Evolutionary conservation across 2,113 vertebrate genomes (phyloP).

Genomic region (Canis aureus): DNA sequence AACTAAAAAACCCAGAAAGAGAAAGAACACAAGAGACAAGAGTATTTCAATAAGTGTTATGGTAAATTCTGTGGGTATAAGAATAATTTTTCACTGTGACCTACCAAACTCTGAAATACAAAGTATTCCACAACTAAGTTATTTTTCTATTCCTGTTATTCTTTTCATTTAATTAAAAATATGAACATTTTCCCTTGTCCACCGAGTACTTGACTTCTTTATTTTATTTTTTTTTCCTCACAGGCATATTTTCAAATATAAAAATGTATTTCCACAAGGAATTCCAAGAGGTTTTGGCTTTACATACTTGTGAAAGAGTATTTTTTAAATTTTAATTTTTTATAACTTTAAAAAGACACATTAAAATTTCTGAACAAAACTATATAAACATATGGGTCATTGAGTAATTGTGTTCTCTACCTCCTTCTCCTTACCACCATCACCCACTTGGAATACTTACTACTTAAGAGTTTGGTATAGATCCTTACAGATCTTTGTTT

Average conservation of each 20-base stretch:
- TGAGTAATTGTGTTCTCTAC: neutral
- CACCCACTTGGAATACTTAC: neutral
- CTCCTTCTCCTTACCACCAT: no score
- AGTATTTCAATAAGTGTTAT: neutral
- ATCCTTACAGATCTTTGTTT: neutral
- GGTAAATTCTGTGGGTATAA: neutral
- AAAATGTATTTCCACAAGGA: neutral
- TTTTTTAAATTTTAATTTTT: neutral
- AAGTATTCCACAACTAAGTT: neutral
- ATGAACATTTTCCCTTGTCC: neutral
- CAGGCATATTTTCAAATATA: neutral
- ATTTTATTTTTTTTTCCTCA: neutral
- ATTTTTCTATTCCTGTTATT: neutral
- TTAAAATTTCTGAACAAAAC: slow-evolving; percentile 21
- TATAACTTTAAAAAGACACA: neutral
- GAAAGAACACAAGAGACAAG: neutral
- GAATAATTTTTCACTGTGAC: neutral
- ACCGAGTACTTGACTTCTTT: neutral
- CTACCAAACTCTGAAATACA: neutral
- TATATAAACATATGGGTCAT: neutral
- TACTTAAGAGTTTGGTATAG: neutral
- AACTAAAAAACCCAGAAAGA: neutral
- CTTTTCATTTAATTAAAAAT: neutral
- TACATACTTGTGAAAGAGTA: neutral
- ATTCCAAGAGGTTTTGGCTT: neutral